A percentile compares a stretch with the other conserved stretches of the same genome.
Conservation (phyloP, 2,888 invertebrate species). For the Chironomus riparius region DNA sequence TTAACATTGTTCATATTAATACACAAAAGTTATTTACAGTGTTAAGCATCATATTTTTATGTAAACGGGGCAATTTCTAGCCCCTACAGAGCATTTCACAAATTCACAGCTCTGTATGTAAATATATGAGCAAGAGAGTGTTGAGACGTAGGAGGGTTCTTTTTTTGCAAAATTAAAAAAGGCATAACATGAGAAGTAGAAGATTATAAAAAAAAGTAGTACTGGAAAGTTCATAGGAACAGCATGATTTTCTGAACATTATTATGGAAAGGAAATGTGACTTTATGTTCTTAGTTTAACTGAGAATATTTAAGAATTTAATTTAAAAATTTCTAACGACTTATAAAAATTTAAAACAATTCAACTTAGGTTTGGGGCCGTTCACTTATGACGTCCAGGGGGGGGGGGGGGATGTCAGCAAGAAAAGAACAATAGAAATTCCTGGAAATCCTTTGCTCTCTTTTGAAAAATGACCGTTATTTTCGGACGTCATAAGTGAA, state of each 20-base stretch:
- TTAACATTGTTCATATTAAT: conserved; percentile 7
- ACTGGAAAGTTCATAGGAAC: not conserved
- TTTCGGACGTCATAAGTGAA: too few relatives aligned
- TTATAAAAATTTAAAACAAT: too few relatives aligned
- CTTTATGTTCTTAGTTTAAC: too few relatives aligned
- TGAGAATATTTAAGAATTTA: too few relatives aligned
- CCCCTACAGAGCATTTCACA: not conserved
- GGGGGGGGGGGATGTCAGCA: too few relatives aligned
- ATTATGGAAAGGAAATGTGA: not conserved
- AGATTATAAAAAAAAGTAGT: not conserved
- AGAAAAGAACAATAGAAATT: too few relatives aligned
- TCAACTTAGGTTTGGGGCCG: too few relatives aligned
- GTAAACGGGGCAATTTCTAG: not conserved
- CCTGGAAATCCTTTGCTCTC: too few relatives aligned
- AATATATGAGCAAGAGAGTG: not conserved
- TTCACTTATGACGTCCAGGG: too few relatives aligned
- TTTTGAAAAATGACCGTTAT: too few relatives aligned
- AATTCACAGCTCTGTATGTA: not conserved
- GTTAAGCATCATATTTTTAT: not conserved
- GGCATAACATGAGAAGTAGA: not conserved
- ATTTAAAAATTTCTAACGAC: too few relatives aligned
- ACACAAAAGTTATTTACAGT: not conserved
- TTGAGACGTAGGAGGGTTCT: not conserved
- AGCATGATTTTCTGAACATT: not conserved
- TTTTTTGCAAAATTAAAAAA: not conserved